Evolutionary conservation across 2,888 invertebrate species (phyloP).

Genomic region (Trissolcus japonicus): DNA sequence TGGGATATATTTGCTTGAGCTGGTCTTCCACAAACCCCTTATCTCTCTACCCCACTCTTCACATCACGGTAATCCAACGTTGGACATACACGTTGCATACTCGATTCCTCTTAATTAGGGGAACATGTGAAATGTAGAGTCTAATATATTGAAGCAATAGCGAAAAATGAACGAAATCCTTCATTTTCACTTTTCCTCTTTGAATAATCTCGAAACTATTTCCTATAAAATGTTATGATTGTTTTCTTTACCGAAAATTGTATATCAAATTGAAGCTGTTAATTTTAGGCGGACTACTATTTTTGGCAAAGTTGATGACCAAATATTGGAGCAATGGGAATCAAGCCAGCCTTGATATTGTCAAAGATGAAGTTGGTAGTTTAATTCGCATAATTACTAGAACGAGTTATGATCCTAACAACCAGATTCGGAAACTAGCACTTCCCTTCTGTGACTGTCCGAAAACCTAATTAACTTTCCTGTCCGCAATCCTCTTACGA

Average conservation of each 20-base stretch:
- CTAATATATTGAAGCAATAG: slow-evolving; percentile 64
- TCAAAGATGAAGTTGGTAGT: slow-evolving; percentile 39
- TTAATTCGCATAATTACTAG: slow-evolving; percentile 66
- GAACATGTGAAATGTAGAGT: slow-evolving; percentile 62
- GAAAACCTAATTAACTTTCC: slow-evolving; percentile 72
- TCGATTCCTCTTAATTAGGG: slow-evolving; percentile 72
- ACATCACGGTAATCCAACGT: slow-evolving; percentile 64
- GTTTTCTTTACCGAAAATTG: too few relatives aligned
- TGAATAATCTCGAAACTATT: too few relatives aligned
- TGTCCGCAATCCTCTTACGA: slow-evolving; percentile 63
- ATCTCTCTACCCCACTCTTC: slow-evolving; percentile 33
- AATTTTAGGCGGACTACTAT: too few relatives aligned
- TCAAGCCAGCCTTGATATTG: background rate
- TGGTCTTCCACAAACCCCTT: slow-evolving; percentile 46
- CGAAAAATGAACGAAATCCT: slow-evolving; percentile 30
- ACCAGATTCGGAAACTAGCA: slow-evolving; percentile 67
- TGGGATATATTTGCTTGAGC: slow-evolving; percentile 55
- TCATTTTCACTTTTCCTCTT: too few relatives aligned
- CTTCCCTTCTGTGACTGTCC: slow-evolving; percentile 66
- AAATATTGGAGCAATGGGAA: too few relatives aligned
- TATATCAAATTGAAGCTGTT: too few relatives aligned
- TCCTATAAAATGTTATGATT: too few relatives aligned
- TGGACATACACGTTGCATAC: slow-evolving; percentile 64
- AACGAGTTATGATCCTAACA: slow-evolving; percentile 52
- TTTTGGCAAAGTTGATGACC: too few relatives aligned